Base-by-base conservation (phyloP, 2,797 vertebrate genomes). In the Cercopithecus mitis region DNA sequence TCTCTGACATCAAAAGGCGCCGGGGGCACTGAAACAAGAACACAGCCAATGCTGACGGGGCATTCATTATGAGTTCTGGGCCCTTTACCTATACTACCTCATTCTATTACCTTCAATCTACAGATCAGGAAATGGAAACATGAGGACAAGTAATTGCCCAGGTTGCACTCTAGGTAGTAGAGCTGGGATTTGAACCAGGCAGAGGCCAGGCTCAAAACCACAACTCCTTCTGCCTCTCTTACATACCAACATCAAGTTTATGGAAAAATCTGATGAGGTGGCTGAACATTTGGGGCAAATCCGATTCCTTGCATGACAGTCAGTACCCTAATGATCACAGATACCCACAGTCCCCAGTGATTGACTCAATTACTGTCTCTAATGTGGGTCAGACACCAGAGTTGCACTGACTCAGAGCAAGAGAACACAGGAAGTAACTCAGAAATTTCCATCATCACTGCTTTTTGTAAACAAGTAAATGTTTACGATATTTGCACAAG, bases 31-130 rank as follows among this genome's bases (percentile, higher is more conserved):
- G 70, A 92, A 90, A 27, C 7, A 50, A 57, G 93, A 67, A 57
- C 39, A 33, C 0, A 14, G 41, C 17, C 20, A 24, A 15, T 0
- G 1, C 0, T 0, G 57, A 13, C 2, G n/a, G n/a, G 0, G 4
- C 20, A 7, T 15, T 57, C 36, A 14, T 4, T 11, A 24, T 30
- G 61, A n/a, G 10, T 47, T 20, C 58, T 12, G 33, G 47, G 58
- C 25, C 36, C 81, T 77, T 36, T 13, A 24, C 45, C 76, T n/a
- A 9, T 0, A 11, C 19, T 27, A 8, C 25, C 39, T 47, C 57
- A 45, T 70, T 58, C 17, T 7, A 20, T 4, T 4, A 7, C 15
- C 7, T 22, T 30, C 27, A 41, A n/a, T 64, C 43, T 57, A 72
- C 20, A 47, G 39, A 43, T 19, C 3, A 52, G 20, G 57, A 96